These are phyloP conservation scores for Temnothorax nylanderi DNA, from an alignment of 1,140 invertebrate genomes.

Conservation along the genomic window DNA sequence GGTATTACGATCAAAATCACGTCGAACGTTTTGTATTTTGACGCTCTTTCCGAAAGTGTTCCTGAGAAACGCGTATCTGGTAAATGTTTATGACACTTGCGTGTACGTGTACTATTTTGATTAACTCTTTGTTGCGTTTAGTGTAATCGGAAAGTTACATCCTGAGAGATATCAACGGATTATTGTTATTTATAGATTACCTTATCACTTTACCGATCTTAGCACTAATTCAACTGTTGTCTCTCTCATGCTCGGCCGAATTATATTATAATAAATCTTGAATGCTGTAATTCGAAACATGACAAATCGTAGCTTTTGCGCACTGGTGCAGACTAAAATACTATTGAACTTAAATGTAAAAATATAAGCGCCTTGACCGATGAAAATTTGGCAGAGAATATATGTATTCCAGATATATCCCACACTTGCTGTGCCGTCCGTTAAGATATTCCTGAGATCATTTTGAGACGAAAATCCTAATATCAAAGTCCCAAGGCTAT, in stretches of 20 bases:
- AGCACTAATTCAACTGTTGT: conserved; percentile 13
- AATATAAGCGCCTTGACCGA: not conserved
- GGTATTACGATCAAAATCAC: not conserved
- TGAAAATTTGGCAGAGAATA: not conserved
- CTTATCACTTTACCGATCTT: conserved; percentile 10
- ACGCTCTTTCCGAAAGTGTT: not conserved
- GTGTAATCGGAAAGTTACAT: not conserved
- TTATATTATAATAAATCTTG: conserved; percentile 22
- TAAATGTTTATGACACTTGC: conserved; percentile 6
- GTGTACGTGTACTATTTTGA: conserved; percentile 29
- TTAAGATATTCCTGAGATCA: too few relatives aligned
- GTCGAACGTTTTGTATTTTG: not conserved
- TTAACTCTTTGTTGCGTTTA: conserved; percentile 33
- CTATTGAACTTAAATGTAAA: conserved; percentile 3
- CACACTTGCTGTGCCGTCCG: too few relatives aligned
- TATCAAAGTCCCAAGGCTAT: too few relatives aligned
- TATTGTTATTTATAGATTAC: conserved; percentile 9
- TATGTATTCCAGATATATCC: too few relatives aligned
- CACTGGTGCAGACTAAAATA: conserved; percentile 9
- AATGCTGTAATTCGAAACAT: not conserved
- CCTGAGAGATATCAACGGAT: conserved; percentile 15
- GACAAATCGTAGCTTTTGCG: not conserved
- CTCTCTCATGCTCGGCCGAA: conserved; percentile 9
- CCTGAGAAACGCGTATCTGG: not conserved
- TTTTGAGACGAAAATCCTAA: too few relatives aligned